Conservation (phyloP, 1,140 invertebrate genomes). For the Drosophila santomea region DNA sequence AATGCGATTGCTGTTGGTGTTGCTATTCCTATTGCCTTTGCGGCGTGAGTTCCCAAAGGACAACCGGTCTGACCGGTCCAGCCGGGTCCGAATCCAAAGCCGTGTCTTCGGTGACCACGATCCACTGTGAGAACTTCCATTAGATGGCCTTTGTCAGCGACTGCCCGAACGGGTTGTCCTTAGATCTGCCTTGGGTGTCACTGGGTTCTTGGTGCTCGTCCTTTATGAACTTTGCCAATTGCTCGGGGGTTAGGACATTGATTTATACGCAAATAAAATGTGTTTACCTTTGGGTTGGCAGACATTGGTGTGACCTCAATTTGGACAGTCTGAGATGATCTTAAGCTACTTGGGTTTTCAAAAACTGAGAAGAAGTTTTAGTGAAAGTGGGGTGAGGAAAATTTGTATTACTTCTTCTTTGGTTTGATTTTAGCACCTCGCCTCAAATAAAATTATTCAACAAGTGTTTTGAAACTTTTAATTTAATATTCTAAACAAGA, state of each 20-base stretch:
- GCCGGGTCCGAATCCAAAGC: conserved; percentile 52
- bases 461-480: conserved; percentile 51
- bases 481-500: conserved; percentile 74
- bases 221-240: conserved; percentile 40
- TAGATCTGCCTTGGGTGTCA: conserved; percentile 19
- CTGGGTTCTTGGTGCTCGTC: conserved; percentile 8
- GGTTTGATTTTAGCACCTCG: no score
- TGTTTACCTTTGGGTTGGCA: conserved; percentile 46
- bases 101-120: conserved; percentile 73
- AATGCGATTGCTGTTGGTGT: conserved; percentile 18
- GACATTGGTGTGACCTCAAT: conserved; percentile 40
- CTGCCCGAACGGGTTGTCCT: conserved; percentile 65
- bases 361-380: neutral
- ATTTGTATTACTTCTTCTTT: no score
- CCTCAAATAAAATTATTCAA: neutral
- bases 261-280: conserved; percentile 63
- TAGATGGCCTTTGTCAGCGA: conserved; percentile 74
- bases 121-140: conserved; percentile 71
- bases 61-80: conserved; percentile 84
- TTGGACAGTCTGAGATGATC: neutral
- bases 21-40: conserved; percentile 23
- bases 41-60: conserved; percentile 59
- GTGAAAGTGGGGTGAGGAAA: no score
- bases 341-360: neutral
- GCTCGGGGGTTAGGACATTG: conserved; percentile 50